Evolutionary conservation across 1,140 invertebrate species (phyloP).

Genomic region (Euwallacea fornicatus): DNA sequence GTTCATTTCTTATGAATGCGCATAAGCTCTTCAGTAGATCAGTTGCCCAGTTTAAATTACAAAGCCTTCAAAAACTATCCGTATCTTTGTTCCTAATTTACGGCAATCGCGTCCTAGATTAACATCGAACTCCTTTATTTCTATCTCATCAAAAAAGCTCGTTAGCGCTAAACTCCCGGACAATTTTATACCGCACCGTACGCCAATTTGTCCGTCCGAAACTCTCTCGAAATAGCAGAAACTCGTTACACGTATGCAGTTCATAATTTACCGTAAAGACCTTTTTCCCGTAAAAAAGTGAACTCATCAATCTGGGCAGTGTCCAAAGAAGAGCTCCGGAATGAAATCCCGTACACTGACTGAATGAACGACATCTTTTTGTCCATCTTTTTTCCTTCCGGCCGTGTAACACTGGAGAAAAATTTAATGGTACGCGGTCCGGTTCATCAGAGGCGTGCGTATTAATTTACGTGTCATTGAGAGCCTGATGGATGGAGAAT

Average conservation of each 20-base stretch:
- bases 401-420: conserved; percentile 17
- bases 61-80: too few relatives aligned
- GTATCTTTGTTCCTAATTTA: too few relatives aligned
- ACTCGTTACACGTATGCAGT: conserved; percentile 17
- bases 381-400: conserved; percentile 7
- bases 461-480: background rate
- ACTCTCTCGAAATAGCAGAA: conserved; percentile 11
- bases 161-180: too few relatives aligned
- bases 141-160: too few relatives aligned
- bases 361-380: conserved; percentile 27
- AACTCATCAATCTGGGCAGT: conserved; percentile 24
- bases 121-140: too few relatives aligned
- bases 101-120: too few relatives aligned
- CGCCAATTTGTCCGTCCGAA: background rate
- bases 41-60: too few relatives aligned
- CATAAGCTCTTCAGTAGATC: too few relatives aligned
- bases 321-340: conserved; percentile 18
- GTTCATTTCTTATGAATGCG: too few relatives aligned
- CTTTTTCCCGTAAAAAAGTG: conserved; percentile 16
- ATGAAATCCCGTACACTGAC: conserved; percentile 21
- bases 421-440: background rate
- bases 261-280: conserved; percentile 23
- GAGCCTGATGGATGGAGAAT: too few relatives aligned
- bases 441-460: background rate
- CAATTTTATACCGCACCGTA: background rate